phyloP scores from a whole-genome alignment of 2,888 invertebrate species.

The Eupsilia transversa region DNA sequence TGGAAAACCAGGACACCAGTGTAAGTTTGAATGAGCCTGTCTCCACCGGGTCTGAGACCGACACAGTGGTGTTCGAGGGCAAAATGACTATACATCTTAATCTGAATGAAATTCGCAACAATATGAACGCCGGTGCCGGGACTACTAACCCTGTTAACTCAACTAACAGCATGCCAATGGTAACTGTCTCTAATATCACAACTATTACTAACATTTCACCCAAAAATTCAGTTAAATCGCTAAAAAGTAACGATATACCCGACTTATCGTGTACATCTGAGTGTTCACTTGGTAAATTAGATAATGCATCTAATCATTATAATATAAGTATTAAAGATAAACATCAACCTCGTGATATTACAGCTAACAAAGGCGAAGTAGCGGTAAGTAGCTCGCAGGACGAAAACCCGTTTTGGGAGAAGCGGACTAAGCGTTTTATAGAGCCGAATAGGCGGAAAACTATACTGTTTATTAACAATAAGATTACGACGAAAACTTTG shows the following conservation, averaged over 20 bases:
- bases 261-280: conserved; percentile 78
- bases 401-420: conserved; percentile 88
- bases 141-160: conserved; percentile 82
- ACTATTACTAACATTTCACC: conserved; percentile 90
- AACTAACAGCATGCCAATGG: conserved; percentile 89
- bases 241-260: conserved; percentile 81
- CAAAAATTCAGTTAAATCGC: conserved; percentile 88
- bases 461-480: conserved; percentile 88
- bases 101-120: conserved; percentile 89
- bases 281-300: conserved; percentile 76
- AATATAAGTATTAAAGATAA: conserved; percentile 75
- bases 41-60: conserved; percentile 87
- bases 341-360: conserved; percentile 73
- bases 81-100: conserved; percentile 90
- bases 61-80: conserved; percentile 89
- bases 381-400: conserved; percentile 87
- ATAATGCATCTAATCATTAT: conserved; percentile 74
- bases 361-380: conserved; percentile 75
- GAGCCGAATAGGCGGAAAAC: conserved; percentile 89
- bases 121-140: conserved; percentile 86
- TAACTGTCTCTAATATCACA: conserved; percentile 90
- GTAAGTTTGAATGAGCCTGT: conserved; percentile 89
- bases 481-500: conserved; percentile 81
- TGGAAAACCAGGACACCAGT: conserved; percentile 90
- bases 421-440: conserved; percentile 82